These are phyloP conservation scores for Chiroxiphia lanceolata DNA, from an alignment of 2,797 vertebrate species.

Conservation along the genomic window DNA sequence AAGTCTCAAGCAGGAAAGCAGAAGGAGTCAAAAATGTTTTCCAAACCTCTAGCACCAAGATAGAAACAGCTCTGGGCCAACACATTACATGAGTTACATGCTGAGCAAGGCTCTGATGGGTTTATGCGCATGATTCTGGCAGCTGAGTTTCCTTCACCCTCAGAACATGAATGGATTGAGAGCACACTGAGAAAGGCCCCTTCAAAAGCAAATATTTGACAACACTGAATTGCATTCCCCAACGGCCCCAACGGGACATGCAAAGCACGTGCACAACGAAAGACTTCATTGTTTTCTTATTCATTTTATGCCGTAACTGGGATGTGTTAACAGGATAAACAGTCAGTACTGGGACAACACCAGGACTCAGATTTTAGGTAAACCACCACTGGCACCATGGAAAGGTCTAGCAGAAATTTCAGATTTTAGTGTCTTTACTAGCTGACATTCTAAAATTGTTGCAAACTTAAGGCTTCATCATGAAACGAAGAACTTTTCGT, in stretches of 20 bases:
- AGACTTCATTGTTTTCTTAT: neutral
- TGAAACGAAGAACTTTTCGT: neutral
- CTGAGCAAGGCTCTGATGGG: neutral
- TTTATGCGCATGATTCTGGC: neutral
- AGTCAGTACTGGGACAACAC: neutral
- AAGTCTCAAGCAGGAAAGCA: neutral
- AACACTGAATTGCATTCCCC: neutral
- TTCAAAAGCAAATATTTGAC: neutral
- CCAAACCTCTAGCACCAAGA: neutral
- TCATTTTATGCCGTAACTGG: neutral
- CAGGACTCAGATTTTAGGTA: neutral
- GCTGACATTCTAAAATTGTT: neutral
- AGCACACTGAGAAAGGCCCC: neutral
- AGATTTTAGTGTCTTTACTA: neutral
- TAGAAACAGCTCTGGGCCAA: neutral
- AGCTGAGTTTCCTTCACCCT: neutral
- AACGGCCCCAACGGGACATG: neutral
- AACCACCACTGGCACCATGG: neutral
- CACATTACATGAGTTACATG: accelerated
- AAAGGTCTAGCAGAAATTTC: neutral
- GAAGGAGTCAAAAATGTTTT: neutral
- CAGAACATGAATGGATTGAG: neutral
- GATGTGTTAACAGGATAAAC: neutral
- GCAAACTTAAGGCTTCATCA: neutral
- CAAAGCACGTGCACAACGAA: neutral